Percentiles rank a stretch among this genome's conserved stretches.
phyloP scores from a whole-genome alignment of 2,113 vertebrate species.

The Phalacrocorax carbo region DNA sequence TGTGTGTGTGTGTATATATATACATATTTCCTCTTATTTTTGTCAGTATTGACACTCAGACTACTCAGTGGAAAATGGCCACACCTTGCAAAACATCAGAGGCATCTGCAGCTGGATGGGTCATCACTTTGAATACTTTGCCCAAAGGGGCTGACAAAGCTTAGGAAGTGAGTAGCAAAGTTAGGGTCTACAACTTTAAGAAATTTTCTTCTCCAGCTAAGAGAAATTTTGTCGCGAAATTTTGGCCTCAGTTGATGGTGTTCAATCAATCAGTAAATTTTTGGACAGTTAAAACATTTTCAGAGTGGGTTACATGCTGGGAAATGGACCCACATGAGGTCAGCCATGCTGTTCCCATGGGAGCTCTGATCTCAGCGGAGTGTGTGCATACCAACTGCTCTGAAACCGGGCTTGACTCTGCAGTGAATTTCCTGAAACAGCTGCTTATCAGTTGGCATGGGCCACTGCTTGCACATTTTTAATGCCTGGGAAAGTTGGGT shows the following conservation, averaged over 20 bases:
- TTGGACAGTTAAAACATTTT: background rate
- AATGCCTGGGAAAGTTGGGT: conserved; percentile 36
- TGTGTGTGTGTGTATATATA: accelerated
- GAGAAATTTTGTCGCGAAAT: background rate
- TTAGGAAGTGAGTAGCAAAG: background rate
- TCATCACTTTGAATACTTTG: background rate
- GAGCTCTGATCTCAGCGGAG: background rate
- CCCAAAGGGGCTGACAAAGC: background rate
- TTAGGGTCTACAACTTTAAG: background rate
- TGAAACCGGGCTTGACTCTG: background rate
- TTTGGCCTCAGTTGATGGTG: background rate
- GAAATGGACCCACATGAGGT: background rate
- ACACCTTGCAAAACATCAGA: background rate
- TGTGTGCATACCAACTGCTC: background rate
- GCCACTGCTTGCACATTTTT: background rate
- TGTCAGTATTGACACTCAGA: background rate
- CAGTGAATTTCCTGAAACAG: conserved; percentile 3
- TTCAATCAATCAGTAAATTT: background rate
- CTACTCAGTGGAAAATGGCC: background rate
- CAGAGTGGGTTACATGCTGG: accelerated
- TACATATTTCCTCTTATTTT: background rate
- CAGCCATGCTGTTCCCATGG: accelerated
- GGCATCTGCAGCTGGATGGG: background rate
- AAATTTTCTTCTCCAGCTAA: background rate
- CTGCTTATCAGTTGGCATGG: conserved; percentile 30